Evolutionary conservation across 1,140 invertebrate species (phyloP), one percentile per base, ranked within the genome.

Genomic region (Arctopsyche grandis): DNA sequence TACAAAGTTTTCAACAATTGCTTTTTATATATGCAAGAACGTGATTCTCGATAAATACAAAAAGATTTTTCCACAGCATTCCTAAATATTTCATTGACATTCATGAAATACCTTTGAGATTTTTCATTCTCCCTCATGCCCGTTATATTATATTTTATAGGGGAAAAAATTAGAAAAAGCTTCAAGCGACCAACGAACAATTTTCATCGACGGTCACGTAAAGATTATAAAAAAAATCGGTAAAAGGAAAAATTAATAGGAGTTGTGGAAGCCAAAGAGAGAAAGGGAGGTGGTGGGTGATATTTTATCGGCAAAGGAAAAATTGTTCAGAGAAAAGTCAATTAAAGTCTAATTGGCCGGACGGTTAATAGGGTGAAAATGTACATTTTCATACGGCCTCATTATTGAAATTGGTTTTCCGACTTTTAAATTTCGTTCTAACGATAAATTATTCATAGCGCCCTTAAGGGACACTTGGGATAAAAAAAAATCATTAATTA

Each of bases 321-420:
- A 71, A 71, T 38, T 38, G 29, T 38, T 38, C 29, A 38, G 29
- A 38, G 26, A 29, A 63, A 76, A 76, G 74, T 76, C 74, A 63
- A 76, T 76, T 76, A 76, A 76, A 38, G n/a, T 24, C 22, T 74
- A 74, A 74, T 74, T 74, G 71, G 71, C 16, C 71, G 21, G 69
- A 12, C 44, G 24, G n/a, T 74, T 74, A 56, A 48, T 29, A 74
- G 21, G 14, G 44, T 16, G 44, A 73, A 44, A 48, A 73, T 26
- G 69, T 24, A 56, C 14, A 56, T 74, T 21, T 74, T 56, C 10
- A 74, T 56, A 48, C 14, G 19, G 22, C 24, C 24, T 74, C 48
- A 74, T 74, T 26, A 74, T 56, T 56, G 71, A 74, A 56, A 74
- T 74, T 74, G 48, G 48, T 74, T 74, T 48, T 73, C 46, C 9